phyloP scores from a whole-genome alignment of 2,888 invertebrate genomes.

The Catocala sponsa region DNA sequence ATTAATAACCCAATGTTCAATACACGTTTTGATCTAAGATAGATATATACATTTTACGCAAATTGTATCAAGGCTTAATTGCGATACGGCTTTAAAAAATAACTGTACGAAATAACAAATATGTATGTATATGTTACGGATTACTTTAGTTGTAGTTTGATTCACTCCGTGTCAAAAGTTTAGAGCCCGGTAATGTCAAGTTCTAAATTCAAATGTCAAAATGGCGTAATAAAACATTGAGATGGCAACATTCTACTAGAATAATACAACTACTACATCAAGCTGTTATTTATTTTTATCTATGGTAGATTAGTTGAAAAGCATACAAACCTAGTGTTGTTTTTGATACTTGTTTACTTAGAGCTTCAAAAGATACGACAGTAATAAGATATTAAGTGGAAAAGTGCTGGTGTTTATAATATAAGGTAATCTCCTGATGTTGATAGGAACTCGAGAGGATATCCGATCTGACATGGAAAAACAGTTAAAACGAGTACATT shows the following conservation, averaged over 20 bases:
- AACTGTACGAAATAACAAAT: slow-evolving; percentile 42
- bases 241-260: slow-evolving; percentile 15
- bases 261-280: background rate
- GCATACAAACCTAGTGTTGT: too few species aligned
- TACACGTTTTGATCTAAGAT: too few species aligned
- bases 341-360: too few species aligned
- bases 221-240: slow-evolving; percentile 13
- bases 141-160: slow-evolving; percentile 29
- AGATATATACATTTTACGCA: too few species aligned
- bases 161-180: slow-evolving; percentile 37
- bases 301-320: too few species aligned
- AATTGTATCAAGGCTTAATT: slow-evolving; percentile 21
- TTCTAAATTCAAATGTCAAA: slow-evolving; percentile 6
- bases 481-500: slow-evolving; percentile 29
- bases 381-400: too few species aligned
- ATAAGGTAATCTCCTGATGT: background rate
- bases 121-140: slow-evolving; percentile 33
- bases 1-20: too few species aligned
- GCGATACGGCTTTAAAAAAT: slow-evolving; percentile 31
- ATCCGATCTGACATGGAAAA: slow-evolving; percentile 44
- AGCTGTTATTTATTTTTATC: too few species aligned
- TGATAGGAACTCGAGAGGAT: slow-evolving; percentile 47
- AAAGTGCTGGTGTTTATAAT: too few species aligned
- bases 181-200: slow-evolving; percentile 32
- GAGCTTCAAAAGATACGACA: too few species aligned